phyloP scores from a whole-genome alignment of 2,888 invertebrate species.

The Dryobota labecula region DNA sequence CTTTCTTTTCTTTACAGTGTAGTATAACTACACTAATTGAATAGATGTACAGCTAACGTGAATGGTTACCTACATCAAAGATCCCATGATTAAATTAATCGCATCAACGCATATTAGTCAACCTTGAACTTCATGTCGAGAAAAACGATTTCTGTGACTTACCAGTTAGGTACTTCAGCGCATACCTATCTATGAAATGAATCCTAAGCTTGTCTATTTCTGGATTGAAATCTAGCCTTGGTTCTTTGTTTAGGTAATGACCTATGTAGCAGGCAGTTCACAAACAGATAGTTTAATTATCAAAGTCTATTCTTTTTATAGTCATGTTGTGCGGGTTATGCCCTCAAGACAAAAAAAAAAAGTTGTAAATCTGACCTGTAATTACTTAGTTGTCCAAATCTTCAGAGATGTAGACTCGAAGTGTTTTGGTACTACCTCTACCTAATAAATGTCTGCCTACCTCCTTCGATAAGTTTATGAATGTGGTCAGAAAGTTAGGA shows the following conservation, averaged over 20 bases:
- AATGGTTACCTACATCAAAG: not conserved
- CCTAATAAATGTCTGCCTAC: not conserved
- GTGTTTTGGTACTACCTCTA: not conserved
- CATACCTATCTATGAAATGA: too few relatives aligned
- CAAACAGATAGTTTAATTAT: not conserved
- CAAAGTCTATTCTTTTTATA: not conserved
- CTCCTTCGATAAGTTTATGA: not conserved
- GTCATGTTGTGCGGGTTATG: not conserved
- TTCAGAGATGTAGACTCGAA: not conserved
- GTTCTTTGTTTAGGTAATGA: not conserved
- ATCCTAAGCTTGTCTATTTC: not conserved
- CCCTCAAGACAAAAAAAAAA: not conserved
- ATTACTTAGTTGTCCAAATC: not conserved
- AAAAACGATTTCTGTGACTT: not conserved
- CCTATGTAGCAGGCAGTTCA: not conserved
- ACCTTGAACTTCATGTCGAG: not conserved
- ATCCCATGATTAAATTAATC: not conserved
- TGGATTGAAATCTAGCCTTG: not conserved
- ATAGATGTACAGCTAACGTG: not conserved
- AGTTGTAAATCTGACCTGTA: not conserved
- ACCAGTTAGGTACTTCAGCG: not conserved
- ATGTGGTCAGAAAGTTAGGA: slow-evolving; percentile 11
- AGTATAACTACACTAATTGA: too few relatives aligned
- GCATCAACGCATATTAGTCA: not conserved
- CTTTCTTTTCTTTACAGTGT: too few relatives aligned